Base-by-base conservation (phyloP, 2,888 invertebrate genomes). In the Coelopa pilipes region DNA sequence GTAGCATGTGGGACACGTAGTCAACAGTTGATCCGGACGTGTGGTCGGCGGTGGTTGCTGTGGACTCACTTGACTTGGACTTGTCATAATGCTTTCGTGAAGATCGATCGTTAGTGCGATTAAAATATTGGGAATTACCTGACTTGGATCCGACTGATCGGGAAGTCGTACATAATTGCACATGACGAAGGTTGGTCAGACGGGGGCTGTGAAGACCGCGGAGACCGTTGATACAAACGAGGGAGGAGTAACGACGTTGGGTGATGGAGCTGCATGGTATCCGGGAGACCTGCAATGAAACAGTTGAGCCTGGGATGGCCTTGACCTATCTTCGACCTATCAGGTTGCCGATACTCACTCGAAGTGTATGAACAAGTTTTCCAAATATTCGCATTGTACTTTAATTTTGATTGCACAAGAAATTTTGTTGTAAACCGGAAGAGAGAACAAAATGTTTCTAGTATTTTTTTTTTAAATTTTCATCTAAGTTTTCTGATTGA, bases 321-420 rank as follows among this genome's bases (percentile, higher is more conserved):
- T 11, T 21, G 12, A 49, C 34, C 34, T 34, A 4, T 2, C 34
- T 7, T 34, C 7, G 34, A 7, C 34, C 7, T 34, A n/a, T n/a
- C n/a, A n/a, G 10, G 46, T 47, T 53, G 34, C 34, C 34, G 9
- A 59, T 66, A 77, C 81, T 78, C 57, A 82, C 82, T 55, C 79
- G 79, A 11, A 82, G 55, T 34, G 78, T 76, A 57, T 77, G 79
- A 7, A 80, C 74, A 59, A 81, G 71, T 78, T 78, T 80, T 47
- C 80, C 80, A 76, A 80, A 80, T 47, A 82, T 60, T 57, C 81
- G 77, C 82, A 82, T 82, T 71, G 50, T 75, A 49, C 62, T 69
- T 60, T 50, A 76, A 67, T 74, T 77, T 65, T 63, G 70, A 71
- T 76, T 75, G 62, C 75, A 76, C 77, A 75, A 76, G 60, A 76